Evolutionary conservation across 2,797 vertebrate genomes (phyloP).

Genomic region (Anas bernieri): DNA sequence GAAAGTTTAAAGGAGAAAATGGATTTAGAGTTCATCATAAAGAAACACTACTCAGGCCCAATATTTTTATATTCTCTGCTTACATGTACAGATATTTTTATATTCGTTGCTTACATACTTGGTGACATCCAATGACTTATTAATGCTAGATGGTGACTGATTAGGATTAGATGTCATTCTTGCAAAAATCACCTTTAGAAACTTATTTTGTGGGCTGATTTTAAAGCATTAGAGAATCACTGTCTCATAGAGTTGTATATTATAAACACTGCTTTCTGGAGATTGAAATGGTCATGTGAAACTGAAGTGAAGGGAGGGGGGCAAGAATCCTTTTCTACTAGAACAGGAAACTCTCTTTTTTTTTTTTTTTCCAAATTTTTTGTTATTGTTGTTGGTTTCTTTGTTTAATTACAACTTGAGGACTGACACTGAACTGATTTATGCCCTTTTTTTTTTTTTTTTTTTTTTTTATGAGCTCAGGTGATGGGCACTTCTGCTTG

Average conservation of each 20-base stretch:
- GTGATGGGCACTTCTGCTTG: background rate
- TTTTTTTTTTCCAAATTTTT: background rate
- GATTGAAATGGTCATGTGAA: background rate
- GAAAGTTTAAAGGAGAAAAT: background rate
- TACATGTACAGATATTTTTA: background rate
- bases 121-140: background rate
- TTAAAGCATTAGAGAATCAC: background rate
- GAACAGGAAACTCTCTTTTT: background rate
- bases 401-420: background rate
- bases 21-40: background rate
- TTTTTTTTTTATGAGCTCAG: background rate
- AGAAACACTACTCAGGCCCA: background rate
- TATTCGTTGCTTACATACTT: background rate
- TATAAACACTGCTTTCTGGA: background rate
- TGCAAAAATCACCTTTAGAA: constrained; percentile 5
- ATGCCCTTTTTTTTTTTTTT: background rate
- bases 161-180: background rate
- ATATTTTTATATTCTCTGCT: background rate
- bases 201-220: background rate
- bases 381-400: accelerated
- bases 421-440: background rate
- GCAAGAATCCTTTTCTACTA: background rate
- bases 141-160: background rate
- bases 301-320: background rate
- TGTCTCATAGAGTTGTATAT: background rate